Evolutionary conservation across 2,797 vertebrate genomes (phyloP).

Genomic region (Dendrocincla fuliginosa): DNA sequence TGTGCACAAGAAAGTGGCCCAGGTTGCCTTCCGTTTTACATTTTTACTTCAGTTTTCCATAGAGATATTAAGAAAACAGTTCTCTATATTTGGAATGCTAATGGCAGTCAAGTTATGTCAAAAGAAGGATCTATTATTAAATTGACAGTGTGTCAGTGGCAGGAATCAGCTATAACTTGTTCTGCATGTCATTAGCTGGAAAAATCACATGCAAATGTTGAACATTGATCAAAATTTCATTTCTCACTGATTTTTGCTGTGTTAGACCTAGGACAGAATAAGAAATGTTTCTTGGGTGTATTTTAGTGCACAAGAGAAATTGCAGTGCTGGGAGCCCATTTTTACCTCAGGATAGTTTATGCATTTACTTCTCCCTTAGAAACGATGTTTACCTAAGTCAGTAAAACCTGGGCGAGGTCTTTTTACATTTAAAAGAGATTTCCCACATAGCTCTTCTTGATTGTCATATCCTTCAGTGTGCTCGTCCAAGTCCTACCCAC

Average conservation of each 20-base stretch:
- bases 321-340: not conserved
- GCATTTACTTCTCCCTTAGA: not conserved
- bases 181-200: constrained; percentile 60
- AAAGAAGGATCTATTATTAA: constrained; percentile 66
- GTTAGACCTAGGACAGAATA: constrained; percentile 38
- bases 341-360: not conserved
- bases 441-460: constrained; percentile 62
- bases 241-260: constrained; percentile 47
- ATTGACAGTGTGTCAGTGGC: constrained; percentile 63
- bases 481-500: constrained; percentile 71
- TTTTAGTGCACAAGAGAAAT: not conserved
- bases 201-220: constrained; percentile 62
- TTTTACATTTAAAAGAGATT: constrained; percentile 61
- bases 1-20: not conserved
- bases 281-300: not conserved
- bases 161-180: constrained; percentile 59
- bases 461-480: constrained; percentile 56
- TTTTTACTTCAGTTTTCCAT: constrained; percentile 19
- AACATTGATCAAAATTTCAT: constrained; percentile 58
- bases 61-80: constrained; percentile 30
- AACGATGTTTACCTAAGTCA: constrained; percentile 9
- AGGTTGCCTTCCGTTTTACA: not conserved
- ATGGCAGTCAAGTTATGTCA: constrained; percentile 65
- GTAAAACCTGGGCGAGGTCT: constrained; percentile 13
- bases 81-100: constrained; percentile 63